Base-by-base conservation (phyloP, 64 coral and sea anemone species). In the Astreopora myriophthalma region DNA sequence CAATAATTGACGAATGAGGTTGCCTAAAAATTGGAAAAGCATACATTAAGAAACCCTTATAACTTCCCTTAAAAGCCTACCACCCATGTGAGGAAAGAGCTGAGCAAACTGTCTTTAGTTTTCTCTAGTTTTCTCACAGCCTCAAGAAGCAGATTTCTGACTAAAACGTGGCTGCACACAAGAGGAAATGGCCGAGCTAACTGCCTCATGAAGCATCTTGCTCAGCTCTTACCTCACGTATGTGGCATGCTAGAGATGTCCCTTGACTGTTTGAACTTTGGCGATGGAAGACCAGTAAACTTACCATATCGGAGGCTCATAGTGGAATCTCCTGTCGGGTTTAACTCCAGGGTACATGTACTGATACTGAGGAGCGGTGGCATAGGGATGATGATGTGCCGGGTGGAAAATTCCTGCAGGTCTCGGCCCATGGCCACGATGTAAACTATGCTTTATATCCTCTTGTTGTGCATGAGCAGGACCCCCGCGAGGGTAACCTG, bases 271-370 rank as follows among this genome's bases (percentile, higher is more conserved):
- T n/a, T n/a, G 40, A 44, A 44, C 40, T 44, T 44, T 8, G 11
- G 6, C 11, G 40, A 44, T 44, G 40, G 40, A 8, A 46, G 55
- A 46, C 23, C 36, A 60, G 25, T 34, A 62, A 52, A 40, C 94
- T 89, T 75, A 97, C 95, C 95, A 94, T 22, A 97, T 27, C 14
- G 95, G 37, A 20, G 95, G 84, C 8, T 94, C 95, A 13, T 93
- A 94, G 34, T 97, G 89, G 22, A 89, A 78, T 14, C 91, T 71
- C 65, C 85, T 67, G 6, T 90, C 93, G 9, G 91, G 91, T 60
- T 93, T 93, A 20, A 89, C 78, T 31, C 87, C 74, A 20, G 75
- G 94, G 48, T 93, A 90, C 55, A 93, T 77, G 32, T 97, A 97
- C 26, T 77, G 95, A 79, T 97, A 97, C 42, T 86, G 95, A 6